These are phyloP conservation scores for Smutsia temminckii DNA, from an alignment of 2,797 vertebrate genomes.

Conservation along the genomic window DNA sequence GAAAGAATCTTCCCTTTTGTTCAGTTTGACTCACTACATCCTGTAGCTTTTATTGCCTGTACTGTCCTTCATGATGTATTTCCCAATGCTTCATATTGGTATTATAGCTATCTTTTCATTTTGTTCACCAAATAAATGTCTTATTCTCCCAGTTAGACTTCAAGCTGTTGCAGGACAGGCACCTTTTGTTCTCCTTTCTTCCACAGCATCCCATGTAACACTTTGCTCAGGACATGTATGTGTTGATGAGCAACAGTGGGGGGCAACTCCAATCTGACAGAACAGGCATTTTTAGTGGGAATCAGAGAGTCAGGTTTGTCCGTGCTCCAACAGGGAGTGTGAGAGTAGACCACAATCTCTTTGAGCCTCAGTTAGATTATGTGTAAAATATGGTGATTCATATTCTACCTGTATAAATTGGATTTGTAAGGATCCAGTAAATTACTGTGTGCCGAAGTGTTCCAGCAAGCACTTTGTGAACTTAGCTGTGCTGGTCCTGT, in stretches of 20 bases:
- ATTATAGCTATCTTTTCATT: neutral
- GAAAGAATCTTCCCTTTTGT: neutral
- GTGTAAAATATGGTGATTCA: neutral
- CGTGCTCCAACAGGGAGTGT: neutral
- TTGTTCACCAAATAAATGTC: neutral
- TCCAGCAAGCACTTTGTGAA: neutral
- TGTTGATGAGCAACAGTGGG: neutral
- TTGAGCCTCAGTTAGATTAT: neutral
- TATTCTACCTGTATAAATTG: neutral
- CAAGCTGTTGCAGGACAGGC: neutral
- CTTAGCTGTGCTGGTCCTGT: neutral
- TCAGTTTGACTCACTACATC: neutral
- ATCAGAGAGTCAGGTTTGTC: neutral
- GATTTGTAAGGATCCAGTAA: constrained; percentile 10
- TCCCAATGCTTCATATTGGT: neutral
- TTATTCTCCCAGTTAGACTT: neutral
- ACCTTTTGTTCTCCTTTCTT: neutral
- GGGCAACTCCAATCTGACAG: neutral
- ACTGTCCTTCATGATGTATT: neutral
- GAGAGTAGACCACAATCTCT: neutral
- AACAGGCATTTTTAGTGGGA: neutral
- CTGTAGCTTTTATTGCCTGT: neutral
- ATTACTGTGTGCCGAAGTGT: neutral
- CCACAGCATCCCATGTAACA: too few relatives aligned
- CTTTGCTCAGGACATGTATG: neutral